Conservation (phyloP, 2,113 vertebrate species). For the Oreochromis aureus region DNA sequence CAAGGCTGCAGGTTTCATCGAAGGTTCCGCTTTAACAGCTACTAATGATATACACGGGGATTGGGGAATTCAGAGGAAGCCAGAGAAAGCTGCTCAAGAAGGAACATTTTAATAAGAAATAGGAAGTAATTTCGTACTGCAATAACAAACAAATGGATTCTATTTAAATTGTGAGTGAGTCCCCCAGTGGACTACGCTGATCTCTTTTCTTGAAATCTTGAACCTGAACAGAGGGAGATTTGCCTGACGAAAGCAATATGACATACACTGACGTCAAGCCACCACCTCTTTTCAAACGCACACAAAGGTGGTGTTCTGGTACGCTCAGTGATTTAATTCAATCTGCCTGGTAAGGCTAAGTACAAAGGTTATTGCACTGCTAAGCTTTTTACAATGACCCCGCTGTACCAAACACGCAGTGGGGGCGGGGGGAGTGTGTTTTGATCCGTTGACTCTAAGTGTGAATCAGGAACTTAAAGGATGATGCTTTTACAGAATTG, state of each 20-base stretch:
- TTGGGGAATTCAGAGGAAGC: background rate
- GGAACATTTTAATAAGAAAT: slow-evolving; percentile 15
- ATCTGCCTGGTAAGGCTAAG: slow-evolving; percentile 5
- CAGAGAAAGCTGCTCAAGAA: background rate
- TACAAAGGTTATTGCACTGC: slow-evolving; percentile 37
- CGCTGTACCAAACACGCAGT: background rate
- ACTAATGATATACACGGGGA: background rate
- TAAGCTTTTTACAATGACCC: background rate
- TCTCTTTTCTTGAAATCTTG: slow-evolving; percentile 42
- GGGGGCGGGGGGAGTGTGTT: background rate
- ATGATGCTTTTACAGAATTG: background rate
- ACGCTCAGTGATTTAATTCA: slow-evolving; percentile 6
- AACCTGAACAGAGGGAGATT: slow-evolving; percentile 14
- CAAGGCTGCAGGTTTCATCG: background rate
- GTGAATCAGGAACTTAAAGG: background rate
- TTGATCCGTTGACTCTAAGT: background rate
- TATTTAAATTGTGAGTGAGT: background rate
- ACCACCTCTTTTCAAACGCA: slow-evolving; percentile 13
- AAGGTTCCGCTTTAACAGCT: background rate
- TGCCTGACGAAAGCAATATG: slow-evolving; percentile 33
- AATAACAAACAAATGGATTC: background rate
- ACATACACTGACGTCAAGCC: slow-evolving; percentile 53
- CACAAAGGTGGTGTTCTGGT: slow-evolving; percentile 7
- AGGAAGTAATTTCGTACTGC: background rate
- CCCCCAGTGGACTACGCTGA: background rate